Evolutionary conservation across 1,140 invertebrate species (phyloP).

Genomic region (Vanessa atalanta): DNA sequence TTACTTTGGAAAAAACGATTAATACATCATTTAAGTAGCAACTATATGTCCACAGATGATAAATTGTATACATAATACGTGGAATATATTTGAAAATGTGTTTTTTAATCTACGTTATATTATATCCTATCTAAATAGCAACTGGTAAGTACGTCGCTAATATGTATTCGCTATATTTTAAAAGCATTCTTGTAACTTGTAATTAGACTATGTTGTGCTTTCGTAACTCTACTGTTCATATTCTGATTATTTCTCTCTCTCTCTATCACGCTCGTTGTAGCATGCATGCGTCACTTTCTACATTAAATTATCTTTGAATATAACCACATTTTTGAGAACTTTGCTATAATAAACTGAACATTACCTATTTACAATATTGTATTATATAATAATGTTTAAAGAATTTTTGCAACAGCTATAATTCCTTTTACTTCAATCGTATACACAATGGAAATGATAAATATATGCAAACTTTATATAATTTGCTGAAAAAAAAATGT

Average conservation of each 20-base stretch:
- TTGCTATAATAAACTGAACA: background rate
- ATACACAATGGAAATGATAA: too few relatives aligned
- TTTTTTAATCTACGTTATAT: constrained; percentile 17
- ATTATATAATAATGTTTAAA: background rate
- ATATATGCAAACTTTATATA: too few relatives aligned
- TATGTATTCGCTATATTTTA: constrained; percentile 15
- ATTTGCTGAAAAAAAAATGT: too few relatives aligned
- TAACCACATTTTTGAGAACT: background rate
- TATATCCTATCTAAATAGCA: constrained; percentile 29
- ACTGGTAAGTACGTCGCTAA: constrained; percentile 29
- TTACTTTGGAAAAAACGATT: background rate
- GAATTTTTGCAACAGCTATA: background rate
- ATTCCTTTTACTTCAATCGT: background rate
- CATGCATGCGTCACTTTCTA: too few relatives aligned
- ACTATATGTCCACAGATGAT: constrained; percentile 4
- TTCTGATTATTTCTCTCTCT: constrained; percentile 2
- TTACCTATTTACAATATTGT: background rate
- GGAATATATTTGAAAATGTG: constrained; percentile 4
- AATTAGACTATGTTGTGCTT: constrained; percentile 36
- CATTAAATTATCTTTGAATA: too few relatives aligned
- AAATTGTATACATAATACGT: constrained; percentile 8
- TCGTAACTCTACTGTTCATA: background rate
- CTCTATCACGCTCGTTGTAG: background rate
- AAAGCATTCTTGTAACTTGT: constrained; percentile 19
- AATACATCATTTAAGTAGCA: background rate